Evolutionary conservation across 2,113 vertebrate species (phyloP).

Genomic region (Mionectes macconnelli): DNA sequence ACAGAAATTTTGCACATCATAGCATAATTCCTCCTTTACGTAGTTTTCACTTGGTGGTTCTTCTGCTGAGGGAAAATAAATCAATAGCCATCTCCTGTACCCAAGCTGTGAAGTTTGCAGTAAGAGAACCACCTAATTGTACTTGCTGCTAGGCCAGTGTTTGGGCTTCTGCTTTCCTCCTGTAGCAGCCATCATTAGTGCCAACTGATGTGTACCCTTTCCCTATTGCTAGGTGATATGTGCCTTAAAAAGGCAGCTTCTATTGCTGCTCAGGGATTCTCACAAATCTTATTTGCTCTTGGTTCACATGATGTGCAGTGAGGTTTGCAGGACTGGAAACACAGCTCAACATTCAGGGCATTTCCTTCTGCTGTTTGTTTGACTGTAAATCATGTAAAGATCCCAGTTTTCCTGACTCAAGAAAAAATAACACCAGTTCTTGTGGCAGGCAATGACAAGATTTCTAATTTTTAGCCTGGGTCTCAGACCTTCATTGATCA

Average conservation of each 20-base stretch:
- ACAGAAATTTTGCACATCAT: conserved; percentile 48
- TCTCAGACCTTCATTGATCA: background rate
- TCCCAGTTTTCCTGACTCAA: background rate
- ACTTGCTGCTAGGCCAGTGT: background rate
- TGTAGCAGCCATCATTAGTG: conserved; percentile 30
- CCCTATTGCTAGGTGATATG: conserved; percentile 20
- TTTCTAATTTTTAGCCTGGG: background rate
- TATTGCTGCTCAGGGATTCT: conserved; percentile 17
- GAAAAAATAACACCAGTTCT: background rate
- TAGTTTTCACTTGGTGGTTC: conserved; percentile 24
- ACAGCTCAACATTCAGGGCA: background rate
- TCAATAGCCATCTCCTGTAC: background rate
- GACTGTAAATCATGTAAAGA: background rate
- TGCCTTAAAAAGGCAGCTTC: background rate
- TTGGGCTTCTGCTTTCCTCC: conserved; percentile 35
- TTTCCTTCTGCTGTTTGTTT: background rate
- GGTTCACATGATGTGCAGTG: background rate
- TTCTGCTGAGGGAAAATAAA: conserved; percentile 49
- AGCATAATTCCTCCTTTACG: conserved; percentile 50
- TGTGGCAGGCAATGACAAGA: background rate
- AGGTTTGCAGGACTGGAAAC: background rate
- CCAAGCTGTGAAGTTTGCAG: background rate
- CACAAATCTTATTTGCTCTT: conserved; percentile 37
- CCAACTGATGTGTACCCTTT: background rate
- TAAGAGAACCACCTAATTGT: background rate